Evolutionary conservation across 2,888 invertebrate species (phyloP), one percentile per base, ranked within the genome.

Genomic region (Neoitamus cyanurus): DNA sequence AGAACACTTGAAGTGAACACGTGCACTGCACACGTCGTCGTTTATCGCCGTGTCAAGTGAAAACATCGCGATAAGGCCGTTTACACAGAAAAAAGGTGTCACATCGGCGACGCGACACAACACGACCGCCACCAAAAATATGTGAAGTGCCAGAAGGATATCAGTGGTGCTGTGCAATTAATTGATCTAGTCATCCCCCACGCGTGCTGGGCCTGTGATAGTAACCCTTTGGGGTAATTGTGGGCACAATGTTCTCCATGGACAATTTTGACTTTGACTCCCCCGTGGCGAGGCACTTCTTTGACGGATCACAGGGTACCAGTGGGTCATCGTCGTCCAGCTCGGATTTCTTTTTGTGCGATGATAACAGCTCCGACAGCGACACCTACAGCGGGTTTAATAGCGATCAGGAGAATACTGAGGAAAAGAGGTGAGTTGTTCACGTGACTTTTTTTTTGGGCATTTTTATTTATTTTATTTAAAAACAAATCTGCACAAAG

Each of bases 361-460:
- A 91, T 46, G 91, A 91, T 85, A 90, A 91, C 73, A 94, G 90
- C 84, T 90, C 90, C 30, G 90, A 91, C 88, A 94, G 93, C 87
- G 94, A 94, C 89, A 93, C 93, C 48, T 90, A 90, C 31, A 95
- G 95, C 84, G 93, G 94, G 86, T 96, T 95, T 89, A 95, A 95
- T 86, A 96, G 96, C 90, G 96, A 97, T 88, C 96, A 96, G 90
- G 97, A 97, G 90, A 96, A 96, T 89, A 94, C 93, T 87, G 93
- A 94, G 0, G 92, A 93, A 68, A 95, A 94, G 92, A 94, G 95
- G 95, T 95, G 91, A 92, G 42, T 42, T 0, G 20, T 1, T 15
- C 7, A 15, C n/a, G 4, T n/a, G n/a, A 2, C n/a, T n/a, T 15
- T 48, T 3, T 6, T 48, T 4, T n/a, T 48, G n/a, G 1, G 5